Base-by-base conservation (phyloP, 2,888 invertebrate genomes). In the Morpho deidamia region DNA sequence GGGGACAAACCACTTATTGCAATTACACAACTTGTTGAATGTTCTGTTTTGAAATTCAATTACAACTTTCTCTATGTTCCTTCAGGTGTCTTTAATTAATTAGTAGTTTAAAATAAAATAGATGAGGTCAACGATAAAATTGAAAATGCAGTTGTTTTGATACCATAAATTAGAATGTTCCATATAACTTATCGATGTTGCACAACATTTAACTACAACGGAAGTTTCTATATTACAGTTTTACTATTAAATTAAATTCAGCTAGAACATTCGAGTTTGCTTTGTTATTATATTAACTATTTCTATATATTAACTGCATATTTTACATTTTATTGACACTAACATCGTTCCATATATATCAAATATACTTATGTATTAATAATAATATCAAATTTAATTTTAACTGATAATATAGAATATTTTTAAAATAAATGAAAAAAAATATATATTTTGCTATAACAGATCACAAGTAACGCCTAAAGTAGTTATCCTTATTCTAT, bases 1-100 rank as follows among this genome's bases (percentile, higher is more conserved):
- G 72, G 75, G 72, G 71, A 68, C 71, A 67, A 68, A 66, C 64
- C 65, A 72, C 64, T 75, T 74, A 71, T 64, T 69, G 67, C 64
- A 69, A 67, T 69, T 63, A 61, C 53, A 61, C 60, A 59, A 62
- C 60, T 53, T 60, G 54, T 59, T 49, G 53, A 63, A 56, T 51
- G 56, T 63, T 63, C 60, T 52, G 53, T 66, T 64, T 66, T 61
- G 58, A 57, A 65, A 63, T 62, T 65, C 59, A 61, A 62, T 63
- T 64, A 60, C 56, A 60, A 58, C 60, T 62, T 58, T 56, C 55
- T 52, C 57, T 45, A 56, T 60, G 51, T 53, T 53, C 53, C 52
- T 57, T 51, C 55, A 59, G 55, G 56, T 59, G 57, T 53, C 43
- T 61, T 52, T 59, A 56, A 54, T 51, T 56, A 56, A 56, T 56